These are phyloP conservation scores for Anthophora plumipes DNA, from an alignment of 2,888 invertebrate species.

Conservation along the genomic window DNA sequence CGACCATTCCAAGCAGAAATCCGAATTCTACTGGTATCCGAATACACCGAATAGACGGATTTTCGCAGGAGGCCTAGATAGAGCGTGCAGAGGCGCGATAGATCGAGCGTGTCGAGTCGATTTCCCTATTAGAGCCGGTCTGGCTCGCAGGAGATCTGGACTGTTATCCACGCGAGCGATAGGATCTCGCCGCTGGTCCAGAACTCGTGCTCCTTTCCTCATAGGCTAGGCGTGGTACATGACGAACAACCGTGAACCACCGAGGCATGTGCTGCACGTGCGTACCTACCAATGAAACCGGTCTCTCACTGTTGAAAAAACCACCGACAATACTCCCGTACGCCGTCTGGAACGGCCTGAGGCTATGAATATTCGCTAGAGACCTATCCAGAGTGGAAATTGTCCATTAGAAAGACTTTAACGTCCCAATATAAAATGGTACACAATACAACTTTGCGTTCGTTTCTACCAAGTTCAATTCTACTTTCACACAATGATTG, in stretches of 20 bases:
- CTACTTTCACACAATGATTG: too few species aligned
- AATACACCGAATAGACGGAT: too few species aligned
- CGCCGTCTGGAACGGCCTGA: not conserved
- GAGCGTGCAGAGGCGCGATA: not conserved
- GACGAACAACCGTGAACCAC: constrained; percentile 47
- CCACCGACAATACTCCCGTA: constrained; percentile 13
- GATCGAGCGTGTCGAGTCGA: constrained; percentile 35
- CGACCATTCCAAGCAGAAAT: too few species aligned
- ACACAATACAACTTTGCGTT: too few species aligned
- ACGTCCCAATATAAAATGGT: not conserved
- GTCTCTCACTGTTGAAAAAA: constrained; percentile 9
- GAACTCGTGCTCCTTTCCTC: constrained; percentile 55
- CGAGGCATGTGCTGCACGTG: constrained; percentile 51
- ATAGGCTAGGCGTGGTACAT: constrained; percentile 66
- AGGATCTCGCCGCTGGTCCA: constrained; percentile 59
- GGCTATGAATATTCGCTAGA: not conserved
- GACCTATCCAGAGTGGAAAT: not conserved
- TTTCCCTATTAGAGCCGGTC: constrained; percentile 62
- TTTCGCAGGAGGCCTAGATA: too few species aligned
- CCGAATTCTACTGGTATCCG: too few species aligned
- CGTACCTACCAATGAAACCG: constrained; percentile 49
- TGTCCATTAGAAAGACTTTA: not conserved
- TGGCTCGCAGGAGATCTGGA: constrained; percentile 52
- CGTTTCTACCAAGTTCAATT: too few species aligned
- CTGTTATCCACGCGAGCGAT: constrained; percentile 57